Conservation (phyloP, 1,140 invertebrate species). For the Drosophila serrata region DNA sequence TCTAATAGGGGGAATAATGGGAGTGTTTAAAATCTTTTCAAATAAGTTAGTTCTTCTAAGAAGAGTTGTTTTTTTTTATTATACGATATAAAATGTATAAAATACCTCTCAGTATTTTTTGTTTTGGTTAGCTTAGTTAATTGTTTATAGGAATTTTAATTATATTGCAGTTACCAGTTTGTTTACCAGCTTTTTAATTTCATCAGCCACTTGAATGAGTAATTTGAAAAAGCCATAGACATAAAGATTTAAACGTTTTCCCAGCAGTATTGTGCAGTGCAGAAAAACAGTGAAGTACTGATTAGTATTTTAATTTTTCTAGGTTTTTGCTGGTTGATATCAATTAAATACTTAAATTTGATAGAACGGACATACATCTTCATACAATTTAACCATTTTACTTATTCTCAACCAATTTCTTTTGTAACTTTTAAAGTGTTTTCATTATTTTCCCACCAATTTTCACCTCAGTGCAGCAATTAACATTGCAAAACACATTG, state of each 20-base stretch:
- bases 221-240: not conserved
- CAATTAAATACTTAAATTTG: too few species aligned
- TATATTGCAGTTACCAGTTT: not conserved
- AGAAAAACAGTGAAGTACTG: not conserved
- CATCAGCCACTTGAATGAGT: not conserved
- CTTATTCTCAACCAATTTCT: not conserved
- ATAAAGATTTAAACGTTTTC: not conserved
- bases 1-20: not conserved
- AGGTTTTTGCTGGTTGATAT: not conserved
- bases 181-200: not conserved
- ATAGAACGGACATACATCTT: not conserved
- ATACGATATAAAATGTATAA: not conserved
- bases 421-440: not conserved
- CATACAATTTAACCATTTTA: not conserved
- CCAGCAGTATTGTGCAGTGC: not conserved
- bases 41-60: not conserved
- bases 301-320: not conserved
- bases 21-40: not conserved
- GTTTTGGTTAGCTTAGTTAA: not conserved
- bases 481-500: conserved; percentile 56
- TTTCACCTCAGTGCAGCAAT: conserved; percentile 35
- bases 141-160: not conserved
- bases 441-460: not conserved
- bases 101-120: not conserved
- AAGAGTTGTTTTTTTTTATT: not conserved